phyloP scores from a whole-genome alignment of 2,113 vertebrate genomes.

The Takifugu flavidus region DNA sequence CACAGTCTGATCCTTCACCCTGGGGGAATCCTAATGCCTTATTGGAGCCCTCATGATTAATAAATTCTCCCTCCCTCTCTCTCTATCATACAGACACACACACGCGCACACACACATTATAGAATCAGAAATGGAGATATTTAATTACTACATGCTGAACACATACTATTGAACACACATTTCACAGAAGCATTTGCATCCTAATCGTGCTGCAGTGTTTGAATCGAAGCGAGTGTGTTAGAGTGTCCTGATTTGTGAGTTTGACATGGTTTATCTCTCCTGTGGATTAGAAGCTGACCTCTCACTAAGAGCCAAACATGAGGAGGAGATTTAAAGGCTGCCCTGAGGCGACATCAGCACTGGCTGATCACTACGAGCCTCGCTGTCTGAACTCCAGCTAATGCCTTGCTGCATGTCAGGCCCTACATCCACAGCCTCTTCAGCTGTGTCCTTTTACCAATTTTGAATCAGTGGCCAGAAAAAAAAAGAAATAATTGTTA shows the following conservation, averaged over 20 bases:
- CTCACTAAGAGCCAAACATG: constrained; percentile 56
- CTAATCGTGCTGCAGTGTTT: background rate
- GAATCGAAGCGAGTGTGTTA: constrained; percentile 26
- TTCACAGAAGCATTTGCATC: constrained; percentile 3
- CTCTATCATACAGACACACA: too few species aligned
- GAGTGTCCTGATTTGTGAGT: constrained; percentile 49
- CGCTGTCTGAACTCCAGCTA: constrained; percentile 36
- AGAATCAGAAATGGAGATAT: too few species aligned
- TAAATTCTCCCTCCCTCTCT: too few species aligned
- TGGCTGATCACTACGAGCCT: constrained; percentile 52
- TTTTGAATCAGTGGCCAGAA: constrained; percentile 20
- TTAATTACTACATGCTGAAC: too few species aligned
- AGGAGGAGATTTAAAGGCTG: constrained; percentile 59
- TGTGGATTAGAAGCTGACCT: constrained; percentile 61
- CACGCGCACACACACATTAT: too few species aligned
- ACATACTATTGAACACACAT: background rate
- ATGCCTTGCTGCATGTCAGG: constrained; percentile 23
- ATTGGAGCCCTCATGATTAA: too few species aligned
- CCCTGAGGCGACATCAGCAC: constrained; percentile 48
- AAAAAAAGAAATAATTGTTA: constrained; percentile 17
- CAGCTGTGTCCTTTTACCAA: constrained; percentile 7
- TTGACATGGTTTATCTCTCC: constrained; percentile 58
- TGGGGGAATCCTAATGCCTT: too few species aligned
- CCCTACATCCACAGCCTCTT: constrained; percentile 9
- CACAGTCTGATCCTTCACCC: too few species aligned